Evolutionary conservation across 2,888 invertebrate genomes (phyloP), one percentile per base, ranked within the genome.

Genomic region (Ormyrus labotus): DNA sequence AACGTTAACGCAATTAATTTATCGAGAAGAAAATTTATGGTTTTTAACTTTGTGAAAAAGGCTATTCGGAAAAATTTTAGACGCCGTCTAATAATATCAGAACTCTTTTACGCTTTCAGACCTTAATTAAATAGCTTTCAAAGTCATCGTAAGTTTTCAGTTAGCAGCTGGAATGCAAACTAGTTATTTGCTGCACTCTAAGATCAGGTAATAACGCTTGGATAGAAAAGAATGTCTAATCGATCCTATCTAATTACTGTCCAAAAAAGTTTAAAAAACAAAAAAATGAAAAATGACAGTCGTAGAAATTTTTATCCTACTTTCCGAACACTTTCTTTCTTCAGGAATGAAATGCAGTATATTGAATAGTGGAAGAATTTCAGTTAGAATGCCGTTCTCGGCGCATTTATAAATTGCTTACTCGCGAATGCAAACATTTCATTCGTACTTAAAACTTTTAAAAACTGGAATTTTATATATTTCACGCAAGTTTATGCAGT

Each of bases 101-200:
- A 53, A 69, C 10, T 57, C 51, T 51, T 58, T n/a, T 34, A 47
- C 6, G 19, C 61, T 51, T 67, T 51, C 53, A 58, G 9, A 45
- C 64, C 48, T 65, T 64, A 77, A 77, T 77, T 71, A 64, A 70
- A 64, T 75, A 53, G 60, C 45, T 53, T 67, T 60, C 51, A 51
- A 67, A 74, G 34, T 47, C 13, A 13, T 13, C 60, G 8, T 45
- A 75, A 75, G 74, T 75, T 51, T 60, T 58, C 50, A 57, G 11
- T 34, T 45, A 75, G 51, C 60, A 51, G 50, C 6, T 34, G 50
- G 67, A 67, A 67, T 67, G 67, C 58, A 75, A 75, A 75, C 11
- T 51, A 67, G n/a, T 75, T 75, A 67, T 75, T 67, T 68, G 58
- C 60, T 60, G 45, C 19, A 67, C 51, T 67, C 51, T 58, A 13